Base-by-base conservation (phyloP, 1,140 invertebrate genomes). In the Caenorhabditis briggsae region DNA sequence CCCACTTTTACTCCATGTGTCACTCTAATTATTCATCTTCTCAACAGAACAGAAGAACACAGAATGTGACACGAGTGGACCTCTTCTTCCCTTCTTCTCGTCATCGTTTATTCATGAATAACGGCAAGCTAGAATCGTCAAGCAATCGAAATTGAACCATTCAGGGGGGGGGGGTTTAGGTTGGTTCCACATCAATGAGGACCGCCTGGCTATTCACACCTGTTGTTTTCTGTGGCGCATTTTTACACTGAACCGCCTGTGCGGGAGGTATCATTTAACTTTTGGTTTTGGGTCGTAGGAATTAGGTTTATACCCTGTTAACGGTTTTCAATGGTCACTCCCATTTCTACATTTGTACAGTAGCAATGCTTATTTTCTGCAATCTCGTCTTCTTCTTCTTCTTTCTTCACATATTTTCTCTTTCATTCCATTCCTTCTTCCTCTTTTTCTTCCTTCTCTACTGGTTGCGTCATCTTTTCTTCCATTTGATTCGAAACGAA, bases 21-120 rank as follows among this genome's bases (percentile, higher is more conserved):
- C 70, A 50, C 70, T 78, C 70, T 78, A 78, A 78, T 78, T 78
- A 78, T 78, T 78, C 70, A 78, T 78, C 70, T 70, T 78, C 70
- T 70, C 41, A 41, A 70, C 41, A 70, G 41, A 43, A 70, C 41
- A 46, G 33, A 64, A 48, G 11, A 70, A 12, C 16, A 46, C 41
- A 18, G n/a, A 20, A 20, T 59, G 70, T 78, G 70, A 78, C 46
- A 78, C 46, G n/a, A 78, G 33, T 33, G 43, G 43, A 20, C 70
- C 46, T 70, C 18, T 41, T 70, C 23, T 46, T 11, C 25, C 25
- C 18, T 65, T 9, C n/a, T 11, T 23, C 43, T 2, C 70, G n/a
- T 48, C 41, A 3, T 78, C 46, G 20, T 50, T 78, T 78, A 78
- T 78, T 78, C 46, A 78, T 78, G 70, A 78, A 50, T 53, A 78